Percentiles rank a stretch among this genome's conserved stretches.
Evolutionary conservation across 1,140 invertebrate genomes (phyloP).

Genomic region (Mamestra configurata): DNA sequence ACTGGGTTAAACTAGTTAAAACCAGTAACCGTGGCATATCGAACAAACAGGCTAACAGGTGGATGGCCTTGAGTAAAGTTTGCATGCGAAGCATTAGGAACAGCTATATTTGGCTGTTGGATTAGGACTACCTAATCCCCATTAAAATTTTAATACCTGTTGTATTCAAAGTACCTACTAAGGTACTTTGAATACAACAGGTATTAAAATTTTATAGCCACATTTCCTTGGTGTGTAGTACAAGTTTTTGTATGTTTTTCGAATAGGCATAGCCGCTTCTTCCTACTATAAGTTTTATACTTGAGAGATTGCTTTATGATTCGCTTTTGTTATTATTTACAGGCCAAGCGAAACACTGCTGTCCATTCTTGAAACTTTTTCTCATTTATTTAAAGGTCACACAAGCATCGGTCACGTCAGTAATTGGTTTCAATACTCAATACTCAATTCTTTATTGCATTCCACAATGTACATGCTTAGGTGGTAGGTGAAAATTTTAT

Average conservation of each 20-base stretch:
- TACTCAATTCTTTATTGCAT: too few relatives aligned
- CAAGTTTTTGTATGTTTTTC: neutral
- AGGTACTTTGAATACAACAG: neutral
- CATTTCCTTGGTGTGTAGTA: neutral
- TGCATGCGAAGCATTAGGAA: neutral
- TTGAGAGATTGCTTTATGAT: too few relatives aligned
- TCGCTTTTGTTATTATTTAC: too few relatives aligned
- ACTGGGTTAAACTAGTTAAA: conserved; percentile 48
- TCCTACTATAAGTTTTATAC: too few relatives aligned
- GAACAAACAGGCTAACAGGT: conserved; percentile 44
- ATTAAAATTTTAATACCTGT: conserved; percentile 12
- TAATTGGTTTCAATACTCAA: too few relatives aligned
- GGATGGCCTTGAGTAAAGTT: conserved; percentile 14
- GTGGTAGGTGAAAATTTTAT: too few relatives aligned
- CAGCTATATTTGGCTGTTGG: neutral
- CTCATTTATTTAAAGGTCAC: too few relatives aligned
- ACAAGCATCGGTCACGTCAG: too few relatives aligned
- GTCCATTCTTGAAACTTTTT: too few relatives aligned
- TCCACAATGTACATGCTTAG: too few relatives aligned
- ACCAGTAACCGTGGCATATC: conserved; percentile 47
- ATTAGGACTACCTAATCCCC: neutral
- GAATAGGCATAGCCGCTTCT: too few relatives aligned
- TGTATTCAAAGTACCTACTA: neutral
- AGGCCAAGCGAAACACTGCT: too few relatives aligned
- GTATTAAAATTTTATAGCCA: neutral